Evolutionary conservation across 2,888 invertebrate genomes (phyloP), one percentile per base, ranked within the genome.

Genomic region (Aelia acuminata): DNA sequence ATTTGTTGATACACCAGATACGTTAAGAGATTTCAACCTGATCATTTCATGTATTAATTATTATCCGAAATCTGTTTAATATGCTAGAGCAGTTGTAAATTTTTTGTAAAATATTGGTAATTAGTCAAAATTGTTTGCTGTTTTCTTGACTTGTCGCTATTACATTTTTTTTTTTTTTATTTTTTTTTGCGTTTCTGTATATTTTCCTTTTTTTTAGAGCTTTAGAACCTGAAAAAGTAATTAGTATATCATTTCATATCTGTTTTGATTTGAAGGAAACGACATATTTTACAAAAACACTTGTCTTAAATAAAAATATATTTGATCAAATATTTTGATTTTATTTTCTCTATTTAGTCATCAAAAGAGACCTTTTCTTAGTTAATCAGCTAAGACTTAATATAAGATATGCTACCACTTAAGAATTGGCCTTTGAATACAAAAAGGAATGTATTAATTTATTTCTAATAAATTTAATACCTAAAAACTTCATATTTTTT

Each of bases 261-360:
- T 57, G 13, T 57, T 70, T 35, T 70, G 63, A 43, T 43, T 43
- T 43, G 31, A 70, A 70, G 8, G 35, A 70, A 18, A 63, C 57
- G 11, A 35, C 31, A 7, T 35, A 35, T 70, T 70, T 70, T 70
- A 70, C 35, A 35, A 70, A 18, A 70, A 70, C 63, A 18, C 35
- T 15, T 70, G 35, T 70, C 63, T 70, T 18, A 70, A 70, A 70
- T 70, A 70, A 70, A 70, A 35, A 70, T 70, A 70, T 70, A 70
- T 70, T 70, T 70, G 10, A 70, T 35, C 63, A 18, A 15, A 70
- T 70, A 26, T 57, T 15, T 5, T 53, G 18, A 31, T 35, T 70
- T 35, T 18, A 70, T 70, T 57, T 26, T 57, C 3, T 57, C 26
- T 11, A 20, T 53, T 53, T 53, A n/a, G 20, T 57, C 20, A 0